Evolutionary conservation across 2,888 invertebrate genomes (phyloP).

Genomic region (Tryphoninae sp.): DNA sequence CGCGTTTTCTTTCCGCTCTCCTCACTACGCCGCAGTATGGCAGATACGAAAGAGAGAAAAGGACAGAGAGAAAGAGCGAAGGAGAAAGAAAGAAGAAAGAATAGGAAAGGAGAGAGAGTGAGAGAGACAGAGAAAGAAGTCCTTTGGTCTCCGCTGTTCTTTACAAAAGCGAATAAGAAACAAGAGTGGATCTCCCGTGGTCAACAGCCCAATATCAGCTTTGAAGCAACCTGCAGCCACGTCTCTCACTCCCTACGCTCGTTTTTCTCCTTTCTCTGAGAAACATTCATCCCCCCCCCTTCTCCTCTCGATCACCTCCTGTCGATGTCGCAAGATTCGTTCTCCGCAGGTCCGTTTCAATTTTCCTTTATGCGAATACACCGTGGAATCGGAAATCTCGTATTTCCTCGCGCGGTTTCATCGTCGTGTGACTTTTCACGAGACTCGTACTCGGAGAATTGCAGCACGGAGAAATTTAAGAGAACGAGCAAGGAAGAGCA

Average conservation of each 20-base stretch:
- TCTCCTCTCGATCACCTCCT: too few species aligned
- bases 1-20: conserved; percentile 16
- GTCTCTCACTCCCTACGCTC: background rate
- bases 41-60: too few species aligned
- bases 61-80: background rate
- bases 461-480: conserved; percentile 1
- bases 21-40: too few species aligned
- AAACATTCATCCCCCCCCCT: conserved; percentile 51
- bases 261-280: conserved; percentile 29
- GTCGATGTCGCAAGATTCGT: conserved; percentile 17
- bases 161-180: conserved; percentile 20
- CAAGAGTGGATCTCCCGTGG: conserved; percentile 6
- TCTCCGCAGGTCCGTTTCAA: conserved; percentile 63
- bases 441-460: conserved; percentile 11
- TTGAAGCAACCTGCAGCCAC: conserved; percentile 15
- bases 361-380: conserved; percentile 59
- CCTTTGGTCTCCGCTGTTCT: conserved; percentile 26
- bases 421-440: background rate
- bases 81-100: background rate
- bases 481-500: background rate
- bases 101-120: background rate
- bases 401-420: conserved; percentile 49
- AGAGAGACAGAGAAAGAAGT: background rate
- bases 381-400: conserved; percentile 48
- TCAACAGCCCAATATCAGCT: conserved; percentile 38